phyloP scores from a whole-genome alignment of 2,888 invertebrate species.

The Macrophya alboannulata region DNA sequence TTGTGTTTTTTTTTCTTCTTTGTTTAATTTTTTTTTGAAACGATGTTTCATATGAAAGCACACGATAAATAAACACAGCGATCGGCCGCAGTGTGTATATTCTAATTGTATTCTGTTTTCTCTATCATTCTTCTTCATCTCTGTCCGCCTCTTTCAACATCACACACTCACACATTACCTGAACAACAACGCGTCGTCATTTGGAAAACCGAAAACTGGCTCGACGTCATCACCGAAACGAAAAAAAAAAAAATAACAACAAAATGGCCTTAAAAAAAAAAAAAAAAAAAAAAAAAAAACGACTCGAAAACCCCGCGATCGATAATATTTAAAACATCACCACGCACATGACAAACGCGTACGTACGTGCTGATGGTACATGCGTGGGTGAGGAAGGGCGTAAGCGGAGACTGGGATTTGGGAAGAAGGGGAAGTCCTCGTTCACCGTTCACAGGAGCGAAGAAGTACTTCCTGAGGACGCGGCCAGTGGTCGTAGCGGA shows the following conservation, averaged over 20 bases:
- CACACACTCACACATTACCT: conserved; percentile 71
- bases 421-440: conserved; percentile 96
- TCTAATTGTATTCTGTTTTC: conserved; percentile 77
- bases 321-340: conserved; percentile 55
- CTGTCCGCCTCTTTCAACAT: conserved; percentile 74
- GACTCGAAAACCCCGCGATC: conserved; percentile 58
- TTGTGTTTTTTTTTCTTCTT: no score
- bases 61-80: conserved; percentile 25
- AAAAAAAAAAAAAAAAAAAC: conserved; percentile 59
- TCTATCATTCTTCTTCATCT: conserved; percentile 73
- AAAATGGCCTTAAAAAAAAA: conserved; percentile 48
- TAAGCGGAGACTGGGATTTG: conserved; percentile 97
- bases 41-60: conserved; percentile 36
- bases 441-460: conserved; percentile 99
- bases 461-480: conserved; percentile 96
- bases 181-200: conserved; percentile 71
- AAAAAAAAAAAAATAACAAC: conserved; percentile 60
- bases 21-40: background rate
- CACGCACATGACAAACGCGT: conserved; percentile 37
- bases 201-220: conserved; percentile 73
- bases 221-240: conserved; percentile 71
- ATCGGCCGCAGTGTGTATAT: conserved; percentile 63
- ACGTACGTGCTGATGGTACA: conserved; percentile 75
- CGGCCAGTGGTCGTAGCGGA: conserved; percentile 79
- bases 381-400: conserved; percentile 87